phyloP scores from a whole-genome alignment of 2,888 invertebrate genomes.

The Chymomyza caudatula region DNA sequence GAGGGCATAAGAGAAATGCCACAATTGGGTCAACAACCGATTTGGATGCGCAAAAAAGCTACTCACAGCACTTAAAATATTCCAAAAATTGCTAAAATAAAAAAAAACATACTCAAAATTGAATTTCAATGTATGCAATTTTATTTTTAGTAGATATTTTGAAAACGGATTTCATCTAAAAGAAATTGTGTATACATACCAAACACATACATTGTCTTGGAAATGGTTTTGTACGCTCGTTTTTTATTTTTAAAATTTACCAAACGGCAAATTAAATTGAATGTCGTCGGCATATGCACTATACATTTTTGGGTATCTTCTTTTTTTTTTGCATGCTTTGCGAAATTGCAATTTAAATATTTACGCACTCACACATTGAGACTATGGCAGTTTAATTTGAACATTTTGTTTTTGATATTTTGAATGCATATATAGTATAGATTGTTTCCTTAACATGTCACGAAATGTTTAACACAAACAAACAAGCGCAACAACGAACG shows the following conservation, averaged over 20 bases:
- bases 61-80: neutral
- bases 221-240: slow-evolving; percentile 11
- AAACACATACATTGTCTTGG: neutral
- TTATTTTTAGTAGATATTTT: neutral
- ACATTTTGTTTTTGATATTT: slow-evolving; percentile 19
- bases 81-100: slow-evolving; percentile 5
- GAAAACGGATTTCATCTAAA: neutral
- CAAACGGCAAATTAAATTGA: slow-evolving; percentile 37
- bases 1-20: neutral
- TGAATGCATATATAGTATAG: slow-evolving; percentile 3
- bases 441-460: slow-evolving; percentile 53
- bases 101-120: slow-evolving; percentile 14
- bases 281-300: slow-evolving; percentile 46
- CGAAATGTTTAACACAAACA: slow-evolving; percentile 52
- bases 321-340: neutral
- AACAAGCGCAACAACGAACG: slow-evolving; percentile 18
- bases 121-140: slow-evolving; percentile 9
- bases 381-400: slow-evolving; percentile 49
- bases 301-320: slow-evolving; percentile 9
- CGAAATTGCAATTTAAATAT: neutral
- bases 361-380: no score
- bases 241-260: slow-evolving; percentile 37
- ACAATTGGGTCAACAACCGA: slow-evolving; percentile 75
- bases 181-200: neutral
- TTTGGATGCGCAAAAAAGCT: slow-evolving; percentile 22